Conservation (phyloP, 2,888 invertebrate species). For the Epiblema foenella region DNA sequence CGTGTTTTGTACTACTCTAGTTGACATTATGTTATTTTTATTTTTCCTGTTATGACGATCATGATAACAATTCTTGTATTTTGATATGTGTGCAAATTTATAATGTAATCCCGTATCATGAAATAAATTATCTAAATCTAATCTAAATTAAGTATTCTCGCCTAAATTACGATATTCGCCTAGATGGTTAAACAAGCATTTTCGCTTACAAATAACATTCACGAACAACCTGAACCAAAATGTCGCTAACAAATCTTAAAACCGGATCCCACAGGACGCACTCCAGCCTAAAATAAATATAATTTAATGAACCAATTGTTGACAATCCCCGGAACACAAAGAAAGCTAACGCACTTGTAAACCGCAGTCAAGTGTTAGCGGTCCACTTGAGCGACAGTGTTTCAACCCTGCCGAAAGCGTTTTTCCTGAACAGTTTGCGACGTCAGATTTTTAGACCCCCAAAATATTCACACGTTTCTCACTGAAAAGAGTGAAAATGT, state of each 20-base stretch:
- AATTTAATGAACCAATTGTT: slow-evolving; percentile 52
- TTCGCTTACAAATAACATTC: not conserved
- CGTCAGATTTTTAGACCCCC: slow-evolving; percentile 25
- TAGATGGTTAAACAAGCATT: no score
- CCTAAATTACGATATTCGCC: no score
- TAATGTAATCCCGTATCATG: no score
- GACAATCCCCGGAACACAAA: slow-evolving; percentile 53
- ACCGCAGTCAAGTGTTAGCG: slow-evolving; percentile 59
- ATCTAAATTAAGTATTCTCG: no score
- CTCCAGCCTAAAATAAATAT: slow-evolving; percentile 29
- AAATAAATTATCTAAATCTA: no score
- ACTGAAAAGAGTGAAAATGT: no score
- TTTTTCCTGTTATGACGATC: no score
- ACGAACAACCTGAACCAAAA: not conserved
- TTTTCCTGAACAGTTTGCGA: slow-evolving; percentile 61
- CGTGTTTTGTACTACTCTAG: no score
- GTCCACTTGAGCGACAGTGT: slow-evolving; percentile 63
- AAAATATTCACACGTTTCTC: slow-evolving; percentile 15
- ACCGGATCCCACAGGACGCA: not conserved
- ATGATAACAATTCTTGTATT: no score
- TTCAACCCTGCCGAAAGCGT: slow-evolving; percentile 61
- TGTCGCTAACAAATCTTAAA: slow-evolving; percentile 4
- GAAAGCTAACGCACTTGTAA: slow-evolving; percentile 47
- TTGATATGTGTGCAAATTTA: no score
- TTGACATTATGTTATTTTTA: no score